Conservation (phyloP, 1,140 invertebrate species). For the Nautilus pompilius region DNA sequence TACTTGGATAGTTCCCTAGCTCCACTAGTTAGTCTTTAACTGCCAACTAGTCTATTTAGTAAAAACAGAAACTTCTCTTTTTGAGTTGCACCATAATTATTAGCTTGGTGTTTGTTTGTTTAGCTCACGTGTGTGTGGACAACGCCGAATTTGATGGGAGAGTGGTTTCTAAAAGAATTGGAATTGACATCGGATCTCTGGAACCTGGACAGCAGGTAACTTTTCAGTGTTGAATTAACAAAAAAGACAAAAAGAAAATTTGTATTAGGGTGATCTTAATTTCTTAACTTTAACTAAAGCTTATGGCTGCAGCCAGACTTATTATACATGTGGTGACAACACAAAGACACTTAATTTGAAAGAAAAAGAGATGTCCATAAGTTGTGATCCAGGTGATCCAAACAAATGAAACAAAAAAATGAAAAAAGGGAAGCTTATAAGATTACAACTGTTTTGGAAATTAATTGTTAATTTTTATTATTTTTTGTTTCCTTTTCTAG, state of each 20-base stretch:
- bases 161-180: slow-evolving; percentile 20
- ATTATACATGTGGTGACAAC: neutral
- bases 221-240: no score
- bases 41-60: no score
- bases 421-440: neutral
- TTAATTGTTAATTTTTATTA: neutral
- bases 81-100: no score
- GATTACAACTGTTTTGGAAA: neutral
- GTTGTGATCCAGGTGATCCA: neutral
- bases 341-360: neutral
- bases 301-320: neutral
- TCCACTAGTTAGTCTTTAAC: no score
- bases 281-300: neutral
- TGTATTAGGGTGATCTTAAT: neutral
- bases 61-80: no score
- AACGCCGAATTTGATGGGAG: slow-evolving; percentile 39
- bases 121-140: slow-evolving; percentile 44
- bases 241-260: neutral
- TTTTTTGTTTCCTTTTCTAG: slow-evolving; percentile 7
- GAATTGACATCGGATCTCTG: slow-evolving; percentile 26
- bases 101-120: slow-evolving; percentile 16
- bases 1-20: no score
- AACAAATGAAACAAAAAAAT: neutral
- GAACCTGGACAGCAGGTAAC: slow-evolving; percentile 27
- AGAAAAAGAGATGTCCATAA: neutral